Conservation (phyloP, 2,797 vertebrate species). For the Pangasius djambal region DNA sequence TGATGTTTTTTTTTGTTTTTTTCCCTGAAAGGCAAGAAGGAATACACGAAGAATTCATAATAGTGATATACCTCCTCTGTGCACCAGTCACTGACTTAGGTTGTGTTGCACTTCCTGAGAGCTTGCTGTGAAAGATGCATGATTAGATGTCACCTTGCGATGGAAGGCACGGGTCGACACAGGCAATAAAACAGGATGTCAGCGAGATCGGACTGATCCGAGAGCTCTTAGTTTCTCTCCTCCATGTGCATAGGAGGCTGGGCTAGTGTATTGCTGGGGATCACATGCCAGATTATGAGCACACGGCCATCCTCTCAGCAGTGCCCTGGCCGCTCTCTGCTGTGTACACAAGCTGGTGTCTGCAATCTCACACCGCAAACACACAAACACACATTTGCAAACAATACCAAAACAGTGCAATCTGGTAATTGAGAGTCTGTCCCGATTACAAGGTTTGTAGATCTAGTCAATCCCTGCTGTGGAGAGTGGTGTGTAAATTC, state of each 20-base stretch:
- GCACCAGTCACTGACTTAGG: neutral
- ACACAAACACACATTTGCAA: constrained; percentile 52
- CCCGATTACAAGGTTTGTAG: constrained; percentile 47
- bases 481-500: neutral
- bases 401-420: constrained; percentile 50
- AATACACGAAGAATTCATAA: neutral
- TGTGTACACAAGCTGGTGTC: constrained; percentile 48
- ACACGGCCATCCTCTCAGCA: constrained; percentile 20
- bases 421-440: constrained; percentile 37
- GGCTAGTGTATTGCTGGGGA: constrained; percentile 5
- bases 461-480: constrained; percentile 48
- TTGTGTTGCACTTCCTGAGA: neutral
- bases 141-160: constrained; percentile 43
- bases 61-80: neutral
- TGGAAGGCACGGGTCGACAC: neutral
- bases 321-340: constrained; percentile 54
- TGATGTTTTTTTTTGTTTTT: neutral
- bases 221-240: neutral
- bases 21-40: neutral
- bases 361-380: constrained; percentile 33
- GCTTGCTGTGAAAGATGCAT: neutral
- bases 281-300: constrained; percentile 32
- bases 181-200: constrained; percentile 17
- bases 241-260: neutral
- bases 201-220: constrained; percentile 13